Percentiles rank a stretch among this genome's conserved stretches.
These are phyloP conservation scores for Phymanthus crucifer DNA, from an alignment of 92 coral and sea anemone species.

Conservation along the genomic window DNA sequence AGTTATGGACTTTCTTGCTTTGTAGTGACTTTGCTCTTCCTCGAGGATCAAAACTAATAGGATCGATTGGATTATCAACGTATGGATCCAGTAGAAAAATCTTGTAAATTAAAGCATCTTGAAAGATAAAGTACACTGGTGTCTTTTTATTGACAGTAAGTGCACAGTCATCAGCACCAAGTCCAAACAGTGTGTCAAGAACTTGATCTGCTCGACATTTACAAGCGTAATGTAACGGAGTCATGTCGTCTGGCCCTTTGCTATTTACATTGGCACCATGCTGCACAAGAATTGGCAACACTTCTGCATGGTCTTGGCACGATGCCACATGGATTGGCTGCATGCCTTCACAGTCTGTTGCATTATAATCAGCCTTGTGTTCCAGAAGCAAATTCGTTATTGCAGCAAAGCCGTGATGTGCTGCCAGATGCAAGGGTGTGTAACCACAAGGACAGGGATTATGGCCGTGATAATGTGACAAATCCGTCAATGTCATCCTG, in stretches of 20 bases:
- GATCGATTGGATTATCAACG: slow-evolving; percentile 19
- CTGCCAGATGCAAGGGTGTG: slow-evolving; percentile 53
- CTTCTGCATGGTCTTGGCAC: slow-evolving; percentile 48
- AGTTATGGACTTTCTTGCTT: not conserved
- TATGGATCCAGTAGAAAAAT: slow-evolving; percentile 18
- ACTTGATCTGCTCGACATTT: slow-evolving; percentile 14
- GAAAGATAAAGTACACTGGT: not conserved
- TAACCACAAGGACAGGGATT: slow-evolving; percentile 25
- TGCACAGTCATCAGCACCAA: slow-evolving; percentile 23
- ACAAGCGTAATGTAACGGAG: slow-evolving; percentile 25
- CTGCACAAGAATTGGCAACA: slow-evolving; percentile 10
- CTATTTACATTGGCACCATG: slow-evolving; percentile 28
- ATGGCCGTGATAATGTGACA: not conserved
- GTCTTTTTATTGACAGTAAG: not conserved
- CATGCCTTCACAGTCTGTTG: slow-evolving; percentile 49
- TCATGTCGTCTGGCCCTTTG: slow-evolving; percentile 17
- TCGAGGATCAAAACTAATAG: not conserved
- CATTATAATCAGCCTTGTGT: slow-evolving; percentile 34
- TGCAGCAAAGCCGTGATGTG: slow-evolving; percentile 47
- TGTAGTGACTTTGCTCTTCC: not conserved
- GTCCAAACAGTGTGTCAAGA: slow-evolving; percentile 9
- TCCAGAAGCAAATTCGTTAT: slow-evolving; percentile 29
- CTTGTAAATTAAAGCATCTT: not conserved
- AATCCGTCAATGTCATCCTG: not conserved
- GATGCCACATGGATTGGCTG: slow-evolving; percentile 67